Evolutionary conservation across 2,888 invertebrate species (phyloP).

Genomic region (Neria commutata): DNA sequence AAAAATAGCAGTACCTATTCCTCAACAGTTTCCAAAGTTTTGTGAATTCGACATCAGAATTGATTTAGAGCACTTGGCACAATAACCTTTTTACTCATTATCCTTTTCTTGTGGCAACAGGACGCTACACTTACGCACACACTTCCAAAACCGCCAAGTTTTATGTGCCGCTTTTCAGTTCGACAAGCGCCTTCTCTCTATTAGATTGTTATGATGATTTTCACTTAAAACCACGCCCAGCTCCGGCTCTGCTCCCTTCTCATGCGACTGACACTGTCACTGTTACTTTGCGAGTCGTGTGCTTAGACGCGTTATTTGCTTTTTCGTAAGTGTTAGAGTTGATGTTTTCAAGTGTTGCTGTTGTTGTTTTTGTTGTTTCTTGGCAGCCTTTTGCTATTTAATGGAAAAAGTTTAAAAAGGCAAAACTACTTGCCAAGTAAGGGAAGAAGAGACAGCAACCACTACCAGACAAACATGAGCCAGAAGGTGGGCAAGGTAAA

Average conservation of each 20-base stretch:
- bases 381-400: not conserved
- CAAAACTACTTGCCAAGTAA: constrained; percentile 22
- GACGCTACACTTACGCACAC: not conserved
- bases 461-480: not conserved
- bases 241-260: not conserved
- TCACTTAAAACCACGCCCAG: constrained; percentile 9
- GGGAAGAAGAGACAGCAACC: not conserved
- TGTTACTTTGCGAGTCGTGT: too few species aligned
- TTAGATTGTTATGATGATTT: constrained; percentile 17
- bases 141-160: constrained; percentile 10
- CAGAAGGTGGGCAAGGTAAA: constrained; percentile 30
- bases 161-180: constrained; percentile 19
- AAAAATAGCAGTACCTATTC: too few species aligned
- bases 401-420: not conserved
- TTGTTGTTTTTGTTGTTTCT: not conserved
- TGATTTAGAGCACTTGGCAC: too few species aligned
- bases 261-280: not conserved
- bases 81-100: not conserved
- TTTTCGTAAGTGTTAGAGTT: constrained; percentile 10
- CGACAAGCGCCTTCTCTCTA: constrained; percentile 20
- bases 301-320: not conserved
- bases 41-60: too few species aligned
- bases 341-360: not conserved
- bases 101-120: not conserved
- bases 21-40: too few species aligned